Evolutionary conservation across 2,113 vertebrate genomes (phyloP).

Genomic region (Amphilophus citrinellus): DNA sequence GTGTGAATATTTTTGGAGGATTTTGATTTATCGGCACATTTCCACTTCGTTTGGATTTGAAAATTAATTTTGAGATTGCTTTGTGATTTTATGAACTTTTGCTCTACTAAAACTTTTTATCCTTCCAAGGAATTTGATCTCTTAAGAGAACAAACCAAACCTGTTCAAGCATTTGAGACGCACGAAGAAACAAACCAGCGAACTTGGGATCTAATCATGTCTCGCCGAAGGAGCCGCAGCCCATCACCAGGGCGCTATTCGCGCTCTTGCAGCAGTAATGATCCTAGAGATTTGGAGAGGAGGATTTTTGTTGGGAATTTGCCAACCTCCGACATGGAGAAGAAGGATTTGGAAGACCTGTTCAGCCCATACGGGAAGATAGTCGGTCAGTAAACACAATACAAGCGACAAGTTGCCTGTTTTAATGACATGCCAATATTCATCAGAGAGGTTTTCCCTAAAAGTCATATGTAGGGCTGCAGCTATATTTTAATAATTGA

Average conservation of each 20-base stretch:
- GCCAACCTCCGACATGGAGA: conserved; percentile 88
- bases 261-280: conserved; percentile 83
- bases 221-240: conserved; percentile 87
- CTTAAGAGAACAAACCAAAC: conserved; percentile 41
- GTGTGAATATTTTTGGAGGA: background rate
- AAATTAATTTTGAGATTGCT: background rate
- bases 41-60: background rate
- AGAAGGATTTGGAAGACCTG: conserved; percentile 89
- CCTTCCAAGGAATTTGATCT: conserved; percentile 18
- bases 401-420: conserved; percentile 24
- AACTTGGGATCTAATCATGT: conserved; percentile 80
- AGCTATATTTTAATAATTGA: too few species aligned
- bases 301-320: conserved; percentile 93
- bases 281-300: conserved; percentile 89
- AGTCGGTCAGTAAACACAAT: conserved; percentile 85
- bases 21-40: background rate
- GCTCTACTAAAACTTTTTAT: background rate
- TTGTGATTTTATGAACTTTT: background rate
- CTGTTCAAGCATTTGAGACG: conserved; percentile 63
- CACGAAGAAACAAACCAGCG: conserved; percentile 58
- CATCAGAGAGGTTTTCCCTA: background rate
- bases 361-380: conserved; percentile 89
- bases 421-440: conserved; percentile 18
- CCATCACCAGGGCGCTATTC: conserved; percentile 74
- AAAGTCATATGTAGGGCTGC: background rate